phyloP scores from a whole-genome alignment of 2,113 vertebrate species.

The Conger conger region DNA sequence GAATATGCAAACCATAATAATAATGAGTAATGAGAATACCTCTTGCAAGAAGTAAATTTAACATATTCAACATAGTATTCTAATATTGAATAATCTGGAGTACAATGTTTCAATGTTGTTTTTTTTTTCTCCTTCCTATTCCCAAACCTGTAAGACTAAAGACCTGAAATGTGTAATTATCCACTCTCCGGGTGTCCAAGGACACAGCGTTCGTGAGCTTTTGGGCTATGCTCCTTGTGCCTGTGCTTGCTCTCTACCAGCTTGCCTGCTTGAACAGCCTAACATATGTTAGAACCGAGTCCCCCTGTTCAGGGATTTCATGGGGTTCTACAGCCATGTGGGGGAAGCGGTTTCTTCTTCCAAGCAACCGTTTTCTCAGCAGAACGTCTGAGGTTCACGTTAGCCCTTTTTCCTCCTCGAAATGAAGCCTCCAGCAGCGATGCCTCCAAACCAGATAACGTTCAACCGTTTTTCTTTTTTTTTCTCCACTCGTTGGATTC shows the following conservation, averaged over 20 bases:
- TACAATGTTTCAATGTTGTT: not conserved
- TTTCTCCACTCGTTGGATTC: not conserved
- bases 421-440: not conserved
- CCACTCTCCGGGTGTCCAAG: not conserved
- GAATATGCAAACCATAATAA: too few species aligned
- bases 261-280: not conserved
- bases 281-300: not conserved
- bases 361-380: not conserved
- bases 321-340: not conserved
- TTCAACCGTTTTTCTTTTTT: not conserved
- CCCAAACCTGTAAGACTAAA: not conserved
- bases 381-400: not conserved
- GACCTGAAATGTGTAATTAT: not conserved
- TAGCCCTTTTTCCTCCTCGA: not conserved
- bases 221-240: not conserved
- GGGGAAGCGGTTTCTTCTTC: not conserved
- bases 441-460: not conserved
- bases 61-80: not conserved
- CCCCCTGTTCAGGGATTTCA: not conserved
- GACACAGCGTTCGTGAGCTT: not conserved
- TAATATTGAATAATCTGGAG: not conserved
- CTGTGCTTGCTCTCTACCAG: not conserved
- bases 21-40: too few species aligned
- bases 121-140: not conserved
- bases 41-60: not conserved